These are phyloP conservation scores for Lophura nycthemera DNA, from an alignment of 2,113 vertebrate genomes.

Conservation along the genomic window DNA sequence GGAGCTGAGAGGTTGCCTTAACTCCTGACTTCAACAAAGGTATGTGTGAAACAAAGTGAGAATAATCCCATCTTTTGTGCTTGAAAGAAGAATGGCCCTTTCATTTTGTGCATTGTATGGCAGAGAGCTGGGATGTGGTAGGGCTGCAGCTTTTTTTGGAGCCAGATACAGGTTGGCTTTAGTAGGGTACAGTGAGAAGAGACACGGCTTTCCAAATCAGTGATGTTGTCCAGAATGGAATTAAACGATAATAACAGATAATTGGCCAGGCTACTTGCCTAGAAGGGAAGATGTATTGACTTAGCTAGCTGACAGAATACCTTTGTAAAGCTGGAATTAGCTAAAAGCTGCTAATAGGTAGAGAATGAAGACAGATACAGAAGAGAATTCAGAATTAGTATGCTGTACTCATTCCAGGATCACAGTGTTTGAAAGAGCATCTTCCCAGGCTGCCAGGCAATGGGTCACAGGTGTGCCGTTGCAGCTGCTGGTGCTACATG, in stretches of 20 bases:
- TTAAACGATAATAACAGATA: background rate
- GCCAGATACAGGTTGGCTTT: background rate
- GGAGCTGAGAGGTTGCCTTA: background rate
- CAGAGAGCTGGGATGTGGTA: background rate
- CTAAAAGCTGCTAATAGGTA: background rate
- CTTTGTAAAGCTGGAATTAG: background rate
- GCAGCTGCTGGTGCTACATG: rapidly evolving
- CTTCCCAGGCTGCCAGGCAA: background rate
- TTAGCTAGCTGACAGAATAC: background rate
- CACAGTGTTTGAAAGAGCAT: background rate
- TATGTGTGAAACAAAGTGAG: background rate
- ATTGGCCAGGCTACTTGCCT: background rate
- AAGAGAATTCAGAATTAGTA: background rate
- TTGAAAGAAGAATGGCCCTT: background rate
- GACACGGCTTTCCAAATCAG: background rate
- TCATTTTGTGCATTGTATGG: background rate
- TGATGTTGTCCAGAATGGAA: background rate
- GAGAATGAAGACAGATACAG: background rate
- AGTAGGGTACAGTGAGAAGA: background rate
- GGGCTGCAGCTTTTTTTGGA: background rate
- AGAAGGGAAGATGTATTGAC: background rate
- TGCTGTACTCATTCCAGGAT: background rate
- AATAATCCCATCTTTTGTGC: background rate
- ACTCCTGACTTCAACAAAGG: background rate
- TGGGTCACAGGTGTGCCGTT: background rate